A percentile compares a stretch with the other conserved stretches of the same genome.
Conservation (phyloP, 2,797 vertebrate genomes). For the Platyrinchus mystaceus region DNA sequence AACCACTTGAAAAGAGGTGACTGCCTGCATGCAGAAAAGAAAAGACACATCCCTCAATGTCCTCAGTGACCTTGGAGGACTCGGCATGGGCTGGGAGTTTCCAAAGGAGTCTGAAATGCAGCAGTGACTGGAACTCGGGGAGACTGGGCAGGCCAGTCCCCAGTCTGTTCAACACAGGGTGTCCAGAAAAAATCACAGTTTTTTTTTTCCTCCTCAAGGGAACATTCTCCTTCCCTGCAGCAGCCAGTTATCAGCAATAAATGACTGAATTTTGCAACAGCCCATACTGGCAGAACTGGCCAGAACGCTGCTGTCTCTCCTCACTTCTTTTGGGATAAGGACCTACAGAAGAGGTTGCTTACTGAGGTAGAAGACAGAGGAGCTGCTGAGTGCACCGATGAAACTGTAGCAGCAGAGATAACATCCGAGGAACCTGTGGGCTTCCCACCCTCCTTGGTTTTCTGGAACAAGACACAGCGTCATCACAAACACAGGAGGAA, state of each 20-base stretch:
- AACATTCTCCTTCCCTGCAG: background rate
- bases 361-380: constrained; percentile 12
- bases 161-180: accelerated
- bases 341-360: background rate
- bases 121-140: accelerated
- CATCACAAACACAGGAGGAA: background rate
- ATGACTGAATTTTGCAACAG: background rate
- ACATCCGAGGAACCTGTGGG: accelerated
- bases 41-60: background rate
- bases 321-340: background rate
- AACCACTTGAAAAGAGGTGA: background rate
- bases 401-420: constrained; percentile 20
- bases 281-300: no score
- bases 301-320: accelerated
- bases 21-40: background rate
- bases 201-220: accelerated
- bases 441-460: background rate
- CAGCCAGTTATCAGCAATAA: background rate
- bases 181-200: background rate
- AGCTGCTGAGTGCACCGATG: constrained; percentile 27
- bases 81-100: background rate
- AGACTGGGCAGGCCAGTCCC: background rate
- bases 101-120: background rate
- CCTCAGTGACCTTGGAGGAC: background rate
- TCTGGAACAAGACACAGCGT: constrained; percentile 17